Evolutionary conservation across 2,797 vertebrate species (phyloP), one percentile per base, ranked within the genome.

Genomic region (Octomys mimax): DNA sequence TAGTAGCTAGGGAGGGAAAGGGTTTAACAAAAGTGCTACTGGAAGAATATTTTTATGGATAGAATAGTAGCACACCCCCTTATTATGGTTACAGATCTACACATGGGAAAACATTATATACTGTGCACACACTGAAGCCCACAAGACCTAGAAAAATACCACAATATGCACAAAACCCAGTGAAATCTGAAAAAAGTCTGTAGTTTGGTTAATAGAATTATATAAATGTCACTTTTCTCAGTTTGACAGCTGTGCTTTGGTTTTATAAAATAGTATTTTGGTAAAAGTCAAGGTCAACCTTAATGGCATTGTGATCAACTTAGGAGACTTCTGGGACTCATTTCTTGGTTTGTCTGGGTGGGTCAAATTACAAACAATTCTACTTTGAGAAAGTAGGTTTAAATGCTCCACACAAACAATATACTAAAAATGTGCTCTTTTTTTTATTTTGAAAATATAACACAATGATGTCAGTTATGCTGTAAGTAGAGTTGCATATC

Each of bases 361-460:
- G 26, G 42, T 16, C 73, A 49, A 88, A 59, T 81, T 88, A 49
- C 26, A 95, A 42, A 86, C 1, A 49, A 46, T 86, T 93, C 6
- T 90, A 33, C 31, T 88, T 89, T 86, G 49, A 82, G 39, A 5
- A 28, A 83, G 3, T 6, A 28, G 16, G 6, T 79, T 94, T 96
- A 54, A 77, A 46, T 80, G 24, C 94, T 95, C 26, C 39, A 86
- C 49, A 6, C 89, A 97, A 91, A 85, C 2, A 12, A 19, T 42
- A 31, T 46, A 54, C 77, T 92, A 26, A 94, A 94, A 94, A 70
- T 16, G 61, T 79, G 10, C 14, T 88, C 19, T 88, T 94, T 39
- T 39, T 96, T 95, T 92, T 77, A 89, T 97, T 96, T 97, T 85
- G 64, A 95, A 81, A 81, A 52, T 16, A 75, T 75, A 88, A 94